phyloP scores from a whole-genome alignment of 2,113 vertebrate genomes.

The Corydoras maculifer region DNA sequence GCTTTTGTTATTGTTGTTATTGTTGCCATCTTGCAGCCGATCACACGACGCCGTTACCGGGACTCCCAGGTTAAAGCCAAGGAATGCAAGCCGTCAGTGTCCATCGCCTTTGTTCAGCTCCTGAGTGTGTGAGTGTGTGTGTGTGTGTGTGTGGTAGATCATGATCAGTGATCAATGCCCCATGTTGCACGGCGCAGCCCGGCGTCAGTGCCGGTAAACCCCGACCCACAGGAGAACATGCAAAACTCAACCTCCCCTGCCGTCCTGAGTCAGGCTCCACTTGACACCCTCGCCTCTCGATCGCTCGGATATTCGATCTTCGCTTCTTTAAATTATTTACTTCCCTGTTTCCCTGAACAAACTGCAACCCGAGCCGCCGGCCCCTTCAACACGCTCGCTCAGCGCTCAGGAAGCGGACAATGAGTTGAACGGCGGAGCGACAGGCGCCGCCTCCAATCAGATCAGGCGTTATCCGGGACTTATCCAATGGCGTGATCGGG shows the following conservation, averaged over 20 bases:
- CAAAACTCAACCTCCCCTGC: too few relatives aligned
- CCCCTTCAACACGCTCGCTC: slow-evolving; percentile 34
- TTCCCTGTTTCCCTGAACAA: slow-evolving; percentile 20
- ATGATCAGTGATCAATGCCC: too few relatives aligned
- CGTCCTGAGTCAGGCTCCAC: neutral
- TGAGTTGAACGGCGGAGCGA: slow-evolving; percentile 41
- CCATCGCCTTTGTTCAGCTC: slow-evolving; percentile 35
- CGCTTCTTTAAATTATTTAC: slow-evolving; percentile 42
- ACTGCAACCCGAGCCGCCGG: slow-evolving; percentile 32
- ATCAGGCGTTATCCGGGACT: neutral
- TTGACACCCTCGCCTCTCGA: neutral
- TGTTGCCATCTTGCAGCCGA: slow-evolving; percentile 59
- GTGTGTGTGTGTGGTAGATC: too few relatives aligned
- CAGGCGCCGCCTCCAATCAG: slow-evolving; percentile 50
- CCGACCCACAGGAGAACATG: too few relatives aligned
- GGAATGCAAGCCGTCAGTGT: neutral
- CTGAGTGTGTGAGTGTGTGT: too few relatives aligned
- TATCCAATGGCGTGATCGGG: slow-evolving; percentile 40
- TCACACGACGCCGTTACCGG: neutral
- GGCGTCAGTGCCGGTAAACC: too few relatives aligned
- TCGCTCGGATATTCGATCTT: neutral
- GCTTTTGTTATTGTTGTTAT: slow-evolving; percentile 54
- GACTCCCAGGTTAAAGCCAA: slow-evolving; percentile 10
- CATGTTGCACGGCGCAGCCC: too few relatives aligned
- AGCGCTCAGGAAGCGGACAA: slow-evolving; percentile 29